phyloP scores from a whole-genome alignment of 2,113 vertebrate genomes.

The Crypturellus undulatus region DNA sequence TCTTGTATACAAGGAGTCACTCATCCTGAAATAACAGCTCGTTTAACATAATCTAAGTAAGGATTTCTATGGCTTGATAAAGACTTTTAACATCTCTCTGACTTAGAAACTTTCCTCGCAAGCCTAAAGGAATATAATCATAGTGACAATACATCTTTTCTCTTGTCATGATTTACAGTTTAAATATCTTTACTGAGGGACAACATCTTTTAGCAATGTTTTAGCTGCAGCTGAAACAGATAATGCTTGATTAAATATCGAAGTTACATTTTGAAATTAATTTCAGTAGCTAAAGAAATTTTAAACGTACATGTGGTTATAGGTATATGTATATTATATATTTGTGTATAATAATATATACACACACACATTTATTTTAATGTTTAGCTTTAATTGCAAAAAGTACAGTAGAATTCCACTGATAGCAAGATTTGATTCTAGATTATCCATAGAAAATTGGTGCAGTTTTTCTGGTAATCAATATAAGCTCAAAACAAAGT shows the following conservation, averaged over 20 bases:
- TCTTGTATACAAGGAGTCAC: slow-evolving; percentile 18
- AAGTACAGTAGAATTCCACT: slow-evolving; percentile 54
- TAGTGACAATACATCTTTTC: neutral
- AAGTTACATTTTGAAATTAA: neutral
- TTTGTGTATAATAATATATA: slow-evolving; percentile 54
- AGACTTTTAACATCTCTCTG: neutral
- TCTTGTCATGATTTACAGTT: neutral
- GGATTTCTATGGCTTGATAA: neutral
- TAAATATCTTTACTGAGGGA: neutral
- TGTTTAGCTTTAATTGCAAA: slow-evolving; percentile 57
- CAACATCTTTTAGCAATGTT: neutral
- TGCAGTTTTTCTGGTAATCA: slow-evolving; percentile 35
- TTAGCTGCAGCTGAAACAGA: neutral
- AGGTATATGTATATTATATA: neutral
- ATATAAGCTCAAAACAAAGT: slow-evolving; percentile 41
- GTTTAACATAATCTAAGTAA: slow-evolving; percentile 1
- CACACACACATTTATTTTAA: slow-evolving; percentile 28
- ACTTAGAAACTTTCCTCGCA: neutral
- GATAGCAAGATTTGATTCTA: slow-evolving; percentile 57
- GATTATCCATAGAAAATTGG: slow-evolving; percentile 58
- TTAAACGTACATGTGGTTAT: neutral
- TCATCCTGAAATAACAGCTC: neutral
- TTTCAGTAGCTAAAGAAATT: neutral
- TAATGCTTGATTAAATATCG: neutral
- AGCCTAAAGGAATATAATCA: neutral